Base-by-base conservation (phyloP, 2,797 vertebrate genomes). In the Clarias laeviceps region DNA sequence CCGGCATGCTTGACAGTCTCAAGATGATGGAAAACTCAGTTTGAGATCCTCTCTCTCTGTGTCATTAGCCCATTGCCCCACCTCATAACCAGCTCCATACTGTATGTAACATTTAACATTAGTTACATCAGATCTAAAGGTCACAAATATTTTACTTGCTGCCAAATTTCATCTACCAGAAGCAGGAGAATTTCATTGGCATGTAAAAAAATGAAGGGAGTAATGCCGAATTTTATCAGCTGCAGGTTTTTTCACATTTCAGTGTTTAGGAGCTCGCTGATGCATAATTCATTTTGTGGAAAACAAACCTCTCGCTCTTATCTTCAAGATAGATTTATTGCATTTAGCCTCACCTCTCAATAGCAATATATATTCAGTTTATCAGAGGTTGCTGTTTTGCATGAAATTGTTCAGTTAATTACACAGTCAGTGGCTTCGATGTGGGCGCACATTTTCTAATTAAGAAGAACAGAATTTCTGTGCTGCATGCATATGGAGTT, bases 181-280 rank as follows among this genome's bases (percentile, higher is more conserved):
- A 50, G 54, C 45, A 32, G 29, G 18, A 70, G 84, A 61, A 73
- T 88, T 87, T 27, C 6, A 70, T 65, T 27, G 45, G 68, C n/a
- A 6, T 80, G n/a, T 65, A 45, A 66, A 62, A 62, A 77, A 87
- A 85, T 80, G 29, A 84, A 64, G 84, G 76, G 32, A 84, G 59
- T 73, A 69, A 87, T 29, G 80, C 80, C 34, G 29, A 87, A 87
- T 89, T 65, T 84, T 87, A 80, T 79, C 82, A 78, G 18, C 69
- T 80, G 83, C 69, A 70, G 91, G 91, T 90, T 93, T 94, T 94
- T 92, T 94, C 90, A 90, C 92, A 93, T 94, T 92, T 92, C 96
- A 95, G 94, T 93, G 91, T 93, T 93, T 91, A 92, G 94, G 91
- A 93, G 92, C 92, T 93, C 92, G 94, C 89, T 92, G 93, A 94